Evolutionary conservation across 1,140 invertebrate genomes (phyloP), one percentile per base, ranked within the genome.

Genomic region (Calephelis nemesis): DNA sequence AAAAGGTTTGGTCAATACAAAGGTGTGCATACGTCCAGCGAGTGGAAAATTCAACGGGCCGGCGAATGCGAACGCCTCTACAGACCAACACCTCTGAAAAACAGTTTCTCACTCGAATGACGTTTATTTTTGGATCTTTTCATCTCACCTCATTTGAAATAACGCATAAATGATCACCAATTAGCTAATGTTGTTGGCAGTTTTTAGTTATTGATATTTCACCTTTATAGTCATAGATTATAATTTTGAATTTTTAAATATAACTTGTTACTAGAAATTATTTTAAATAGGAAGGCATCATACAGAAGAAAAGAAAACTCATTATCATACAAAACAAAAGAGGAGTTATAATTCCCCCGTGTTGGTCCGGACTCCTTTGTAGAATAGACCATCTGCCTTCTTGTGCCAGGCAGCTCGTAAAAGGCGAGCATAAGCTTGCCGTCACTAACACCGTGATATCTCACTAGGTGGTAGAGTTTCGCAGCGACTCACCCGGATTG

Each of bases 61-160:
- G 85, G 73, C 86, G 84, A 87, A 80, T 88, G 77, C 84, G 85
- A 84, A 78, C 82, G 82, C 76, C 79, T 80, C 84, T 79, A 87
- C 85, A 84, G 83, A 85, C 83, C 78, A 88, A 89, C 87, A 89
- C 88, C 87, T 91, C 88, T 88, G 84, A 87, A 91, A 88, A 91
- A 87, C 83, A 74, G 73, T 80, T 85, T 91, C 81, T 85, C 88
- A 88, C 87, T 82, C 79, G 77, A 79, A 73, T 88, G 85, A 79
- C 81, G 81, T 74, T 85, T 85, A 91, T 91, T 91, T 91, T 90
- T 82, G 82, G 83, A 79, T 73, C 86, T 91, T 88, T 91, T 91
- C 83, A 91, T 91, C 86, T 85, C 78, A 79, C 77, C 83, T 90
- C 81, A 82, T 79, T 81, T 83, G 79, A 81, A 87, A 79, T 85